Evolutionary conservation across 2,888 invertebrate species (phyloP), one percentile per base, ranked within the genome.

Genomic region (Deilephila porcellus): DNA sequence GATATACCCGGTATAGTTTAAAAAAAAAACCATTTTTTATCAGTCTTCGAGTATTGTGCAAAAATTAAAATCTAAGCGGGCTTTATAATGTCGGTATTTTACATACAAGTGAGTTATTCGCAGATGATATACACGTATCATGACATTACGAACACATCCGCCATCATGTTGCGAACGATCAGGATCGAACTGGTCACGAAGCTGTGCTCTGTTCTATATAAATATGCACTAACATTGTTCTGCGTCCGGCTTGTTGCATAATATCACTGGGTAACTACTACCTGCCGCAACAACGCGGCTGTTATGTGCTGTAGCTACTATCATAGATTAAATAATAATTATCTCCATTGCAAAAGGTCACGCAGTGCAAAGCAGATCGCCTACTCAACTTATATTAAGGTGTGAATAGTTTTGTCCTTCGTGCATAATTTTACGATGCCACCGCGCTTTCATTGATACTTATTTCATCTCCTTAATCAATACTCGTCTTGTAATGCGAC

Each of bases 191-290:
- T 78, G 85, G 92, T 91, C 91, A 92, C 92, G 92, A 89, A 85
- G 84, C 79, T 83, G 77, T 80, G 80, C 79, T 79, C 76, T 77
- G 76, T 78, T 80, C 77, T 76, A 77, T 81, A 83, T 81, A 84
- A 84, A 83, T 84, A 83, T 89, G 88, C 87, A 88, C 85, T 87
- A 88, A 88, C 89, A 91, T 89, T 92, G 91, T 91, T 87, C 84
- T 85, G 89, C 83, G 90, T 93, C 93, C 92, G 93, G 90, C 90
- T 93, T 78, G 81, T 93, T 93, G 91, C 91, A 91, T 93, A 93
- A 93, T 91, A 84, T 82, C 85, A 87, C 85, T 86, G 73, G 75
- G 75, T 75, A 75, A 84, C 86, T 85, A 83, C 85, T 85, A 80
- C 83, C 82, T 85, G 83, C 83, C 83, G 83, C 84, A 84, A 82